Conservation (phyloP, 1,140 invertebrate genomes). For the Micrasema minimum region DNA sequence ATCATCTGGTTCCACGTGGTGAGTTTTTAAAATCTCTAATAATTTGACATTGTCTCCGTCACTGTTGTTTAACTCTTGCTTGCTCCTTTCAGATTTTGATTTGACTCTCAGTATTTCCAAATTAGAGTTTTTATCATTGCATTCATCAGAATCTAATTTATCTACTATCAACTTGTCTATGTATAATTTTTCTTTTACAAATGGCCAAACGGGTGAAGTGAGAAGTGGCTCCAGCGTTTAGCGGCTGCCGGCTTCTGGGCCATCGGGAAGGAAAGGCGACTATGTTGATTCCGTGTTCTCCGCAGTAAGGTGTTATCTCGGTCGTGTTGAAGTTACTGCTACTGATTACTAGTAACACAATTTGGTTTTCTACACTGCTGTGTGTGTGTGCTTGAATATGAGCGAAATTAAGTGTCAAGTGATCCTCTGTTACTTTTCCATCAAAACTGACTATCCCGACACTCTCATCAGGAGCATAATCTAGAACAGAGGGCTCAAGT, state of each 20-base stretch:
- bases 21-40: too few relatives aligned
- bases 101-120: too few relatives aligned
- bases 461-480: background rate
- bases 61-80: too few relatives aligned
- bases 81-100: too few relatives aligned
- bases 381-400: background rate
- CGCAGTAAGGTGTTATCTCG: background rate
- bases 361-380: background rate
- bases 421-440: slow-evolving; percentile 2
- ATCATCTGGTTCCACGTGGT: too few relatives aligned
- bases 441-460: background rate
- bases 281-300: slow-evolving; percentile 3
- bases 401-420: background rate
- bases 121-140: too few relatives aligned
- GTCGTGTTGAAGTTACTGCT: background rate
- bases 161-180: too few relatives aligned
- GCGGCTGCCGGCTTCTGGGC: background rate
- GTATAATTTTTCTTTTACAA: background rate
- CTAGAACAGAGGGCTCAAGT: background rate
- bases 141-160: too few relatives aligned
- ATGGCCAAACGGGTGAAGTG: background rate
- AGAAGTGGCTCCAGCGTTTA: too few relatives aligned
- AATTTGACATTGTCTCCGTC: too few relatives aligned
- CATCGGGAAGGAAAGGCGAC: slow-evolving; percentile 16
- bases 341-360: background rate